Evolutionary conservation across 2,888 invertebrate species (phyloP), one percentile per base, ranked within the genome.

Genomic region (Heliconius sara): DNA sequence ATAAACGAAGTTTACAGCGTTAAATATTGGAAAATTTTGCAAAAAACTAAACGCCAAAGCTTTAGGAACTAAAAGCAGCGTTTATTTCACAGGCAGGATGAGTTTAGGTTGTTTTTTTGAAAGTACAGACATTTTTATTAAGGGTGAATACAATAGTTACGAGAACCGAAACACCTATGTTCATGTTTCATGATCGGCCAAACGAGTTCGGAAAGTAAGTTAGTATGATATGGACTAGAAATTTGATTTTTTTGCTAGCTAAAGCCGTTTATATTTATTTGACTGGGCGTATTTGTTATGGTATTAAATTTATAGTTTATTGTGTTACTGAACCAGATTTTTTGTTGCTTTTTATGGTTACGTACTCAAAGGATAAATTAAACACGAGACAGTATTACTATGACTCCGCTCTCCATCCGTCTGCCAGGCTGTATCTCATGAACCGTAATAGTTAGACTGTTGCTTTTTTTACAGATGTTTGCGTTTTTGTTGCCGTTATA

Each of bases 71-170:
- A 60, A 73, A 73, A 73, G 60, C 73, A 34, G 73, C 66, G 63
- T 75, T 66, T 75, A 75, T 75, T 75, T 65, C 43, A 43, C 75
- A 75, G 75, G 75, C 75, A 65, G 65, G 43, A 75, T 65, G 47
- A 75, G 75, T 47, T 75, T 27, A 1, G 43, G 25, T 75, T 63
- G 63, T 63, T 65, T 65, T 63, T 75, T 65, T 25, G 65, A 22
- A 65, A 66, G 65, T 75, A 66, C 75, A 57, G 73, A 73, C 60
- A 73, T 60, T 60, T 75, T 75, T 63, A 75, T 75, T 43, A 75
- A 66, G 43, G 75, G 75, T n/a, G 66, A 75, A 66, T 65, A 66
- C 75, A 66, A 75, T 47, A 75, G 66, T 12, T 66, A 27, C 75
- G 19, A 27, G 65, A 22, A 65, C 47, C 65, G 65, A 27, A 65